Base-by-base conservation (phyloP, 1,140 invertebrate species). In the Callitettix versicolor region DNA sequence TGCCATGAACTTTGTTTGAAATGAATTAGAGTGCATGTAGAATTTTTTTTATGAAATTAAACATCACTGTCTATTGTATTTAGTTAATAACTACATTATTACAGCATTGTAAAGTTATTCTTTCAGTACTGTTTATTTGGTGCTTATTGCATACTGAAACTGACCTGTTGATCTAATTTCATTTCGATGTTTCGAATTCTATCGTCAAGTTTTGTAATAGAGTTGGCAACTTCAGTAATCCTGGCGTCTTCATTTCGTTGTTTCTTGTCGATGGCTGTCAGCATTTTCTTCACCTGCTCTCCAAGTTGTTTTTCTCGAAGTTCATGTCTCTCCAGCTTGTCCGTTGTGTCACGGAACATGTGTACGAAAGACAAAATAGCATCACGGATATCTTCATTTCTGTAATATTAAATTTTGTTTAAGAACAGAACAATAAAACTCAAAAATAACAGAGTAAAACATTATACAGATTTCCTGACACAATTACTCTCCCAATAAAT, bases 271-370 rank as follows among this genome's bases (percentile, higher is more conserved):
- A 91, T 67, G 0, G 75, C 66, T 0, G 72, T 65, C 30, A 92
- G 67, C 1, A 79, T 79, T 67, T 84, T 86, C 69, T 88, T 90
- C 5, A 89, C 62, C 53, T 86, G 77, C 51, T 91, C 87, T 1
- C 85, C 87, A 1, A 88, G 68, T 6, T 84, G 81, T 38, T 84
- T 78, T 65, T 91, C 88, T 14, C 89, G 72, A 53, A 77, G 79
- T 67, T 93, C 89, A 67, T 93, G 89, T 21, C 88, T 71, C 63
- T 90, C 88, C 56, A 93, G 67, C 69, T 91, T 91, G 63, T 86
- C 85, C 42, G 86, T 86, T 54, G 84, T 81, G 20, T 79, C 78
- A 20, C 85, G 75, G 68, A 89, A 81, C 68, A 88, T 83, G 66
- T 88, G 82, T 42, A 90, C 85, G 56, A 95, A 70, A 21, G 85